Base-by-base conservation (phyloP, 2,888 invertebrate genomes). In the Tromatobia lineatoria region DNA sequence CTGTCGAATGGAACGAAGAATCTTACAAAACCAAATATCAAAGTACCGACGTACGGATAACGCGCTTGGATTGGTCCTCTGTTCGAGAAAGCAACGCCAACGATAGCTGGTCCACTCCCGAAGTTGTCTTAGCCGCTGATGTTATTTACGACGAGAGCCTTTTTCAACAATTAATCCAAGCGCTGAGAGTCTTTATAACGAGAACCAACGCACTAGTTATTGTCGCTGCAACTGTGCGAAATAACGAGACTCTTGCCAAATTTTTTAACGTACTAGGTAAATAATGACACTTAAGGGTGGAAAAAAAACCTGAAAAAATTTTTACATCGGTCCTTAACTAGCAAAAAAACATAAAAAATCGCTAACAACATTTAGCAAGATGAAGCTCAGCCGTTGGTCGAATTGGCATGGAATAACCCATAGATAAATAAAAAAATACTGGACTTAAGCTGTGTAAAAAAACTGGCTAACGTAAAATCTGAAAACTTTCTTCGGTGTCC, bases 201-300 rank as follows among this genome's bases (percentile, higher is more conserved):
- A 91, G 91, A 64, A 86, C 91, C 80, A 89, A 92, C 4, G 91
- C 93, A 71, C 92, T 94, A 88, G 94, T 95, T 86, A 93, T 95
- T 82, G 91, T 96, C 76, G 95, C 95, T 42, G 95, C 95, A 80
- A 96, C 96, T 1, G 94, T 97, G 85, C 94, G 97, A 87, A 97
- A 97, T 94, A 93, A 94, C 89, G 94, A 95, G 0, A 97, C 97
- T 0, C 94, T 96, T 85, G 88, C 94, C 3, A 89, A 91, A 29
- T 97, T 97, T 93, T 91, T 96, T 59, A 87, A 93, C 18, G 89
- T 93, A 85, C 92, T 96, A 88, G 94, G 96, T 96, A 90, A 75
- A 66, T 20, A n/a, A n/a, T n/a, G n/a, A n/a, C n/a, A n/a, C n/a
- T n/a, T n/a, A n/a, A n/a, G 29, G 29, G 4, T 3, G 29, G 29